These are phyloP conservation scores for Caenorhabditis inopinata DNA, from an alignment of 1,140 invertebrate genomes.

Conservation along the genomic window DNA sequence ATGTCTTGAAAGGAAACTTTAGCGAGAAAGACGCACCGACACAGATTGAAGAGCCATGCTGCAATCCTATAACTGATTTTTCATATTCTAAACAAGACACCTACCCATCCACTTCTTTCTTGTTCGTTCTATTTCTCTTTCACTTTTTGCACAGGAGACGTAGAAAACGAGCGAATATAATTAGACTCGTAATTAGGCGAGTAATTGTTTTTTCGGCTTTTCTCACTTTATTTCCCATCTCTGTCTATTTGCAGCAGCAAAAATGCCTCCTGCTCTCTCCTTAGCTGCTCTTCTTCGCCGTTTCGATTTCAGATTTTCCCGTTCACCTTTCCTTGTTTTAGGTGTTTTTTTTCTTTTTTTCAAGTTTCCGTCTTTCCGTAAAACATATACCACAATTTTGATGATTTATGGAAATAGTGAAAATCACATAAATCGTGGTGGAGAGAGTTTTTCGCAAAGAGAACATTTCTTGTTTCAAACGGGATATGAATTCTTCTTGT, in stretches of 20 bases:
- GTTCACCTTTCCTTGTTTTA: neutral
- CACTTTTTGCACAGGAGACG: neutral
- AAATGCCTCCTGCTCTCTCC: neutral
- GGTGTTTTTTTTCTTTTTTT: neutral
- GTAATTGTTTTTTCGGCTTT: slow-evolving; percentile 29
- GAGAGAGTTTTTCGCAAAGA: neutral
- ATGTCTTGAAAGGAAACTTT: no score
- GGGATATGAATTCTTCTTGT: slow-evolving; percentile 7
- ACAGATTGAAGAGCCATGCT: no score
- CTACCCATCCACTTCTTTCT: neutral
- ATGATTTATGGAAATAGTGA: slow-evolving; percentile 25
- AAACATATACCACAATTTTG: neutral
- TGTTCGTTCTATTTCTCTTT: neutral
- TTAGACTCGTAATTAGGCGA: slow-evolving; percentile 31
- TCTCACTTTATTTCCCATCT: neutral
- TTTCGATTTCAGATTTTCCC: neutral
- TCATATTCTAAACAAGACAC: no score
- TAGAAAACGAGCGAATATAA: slow-evolving; percentile 29
- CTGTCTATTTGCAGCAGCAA: neutral
- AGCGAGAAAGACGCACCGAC: no score
- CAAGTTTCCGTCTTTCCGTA: neutral
- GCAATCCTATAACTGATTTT: no score
- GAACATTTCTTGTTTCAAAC: neutral
- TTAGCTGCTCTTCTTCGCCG: neutral
- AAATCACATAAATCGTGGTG: neutral